These are phyloP conservation scores for Montipora cactus DNA, from an alignment of 64 coral and sea anemone genomes.

Conservation along the genomic window DNA sequence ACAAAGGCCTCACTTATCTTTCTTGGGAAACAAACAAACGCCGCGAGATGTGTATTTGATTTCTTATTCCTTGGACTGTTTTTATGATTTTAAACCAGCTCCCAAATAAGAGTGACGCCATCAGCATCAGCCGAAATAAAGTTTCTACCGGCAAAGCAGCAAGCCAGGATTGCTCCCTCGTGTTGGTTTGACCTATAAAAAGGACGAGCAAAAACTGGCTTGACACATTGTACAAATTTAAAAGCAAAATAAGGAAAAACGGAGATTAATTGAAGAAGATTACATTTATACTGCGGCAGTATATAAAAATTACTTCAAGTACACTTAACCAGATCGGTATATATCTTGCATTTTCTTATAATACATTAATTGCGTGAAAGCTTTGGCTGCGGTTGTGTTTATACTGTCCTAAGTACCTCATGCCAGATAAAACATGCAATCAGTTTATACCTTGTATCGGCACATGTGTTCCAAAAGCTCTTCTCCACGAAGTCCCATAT, in stretches of 20 bases:
- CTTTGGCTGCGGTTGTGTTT: too few species aligned
- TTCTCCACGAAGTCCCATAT: slow-evolving; percentile 66
- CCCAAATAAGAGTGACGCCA: slow-evolving; percentile 73
- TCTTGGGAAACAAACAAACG: too few species aligned
- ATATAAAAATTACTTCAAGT: too few species aligned
- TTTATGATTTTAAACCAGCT: background rate
- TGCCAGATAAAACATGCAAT: too few species aligned
- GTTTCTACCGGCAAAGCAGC: slow-evolving; percentile 78
- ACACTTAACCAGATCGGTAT: too few species aligned
- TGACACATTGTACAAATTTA: too few species aligned
- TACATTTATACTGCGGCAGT: too few species aligned
- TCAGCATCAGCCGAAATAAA: slow-evolving; percentile 71
- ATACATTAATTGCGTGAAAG: too few species aligned
- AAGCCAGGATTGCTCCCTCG: slow-evolving; percentile 60
- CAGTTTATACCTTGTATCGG: background rate
- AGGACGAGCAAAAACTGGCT: background rate
- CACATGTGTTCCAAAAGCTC: background rate
- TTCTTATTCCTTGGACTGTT: background rate
- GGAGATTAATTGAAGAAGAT: too few species aligned
- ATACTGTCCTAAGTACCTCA: too few species aligned
- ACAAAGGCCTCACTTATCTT: background rate
- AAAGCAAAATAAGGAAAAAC: too few species aligned
- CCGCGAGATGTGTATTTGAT: background rate
- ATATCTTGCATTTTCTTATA: too few species aligned
- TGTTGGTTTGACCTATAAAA: slow-evolving; percentile 52